phyloP scores from a whole-genome alignment of 2,888 invertebrate genomes.

The Coremacera marginata region DNA sequence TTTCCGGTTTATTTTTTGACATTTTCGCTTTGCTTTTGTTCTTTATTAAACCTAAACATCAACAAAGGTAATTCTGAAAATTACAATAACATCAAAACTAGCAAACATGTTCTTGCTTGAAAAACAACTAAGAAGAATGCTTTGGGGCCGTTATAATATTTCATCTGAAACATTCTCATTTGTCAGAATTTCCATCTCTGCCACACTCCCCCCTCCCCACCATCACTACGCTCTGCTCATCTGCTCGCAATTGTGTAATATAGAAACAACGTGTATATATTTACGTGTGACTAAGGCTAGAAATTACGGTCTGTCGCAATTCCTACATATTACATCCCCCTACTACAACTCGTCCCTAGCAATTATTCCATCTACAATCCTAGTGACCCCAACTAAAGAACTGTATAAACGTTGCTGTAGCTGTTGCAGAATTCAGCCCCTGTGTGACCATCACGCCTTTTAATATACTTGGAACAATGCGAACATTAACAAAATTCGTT shows the following conservation, averaged over 20 bases:
- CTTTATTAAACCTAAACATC: constrained; percentile 13
- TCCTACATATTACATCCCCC: constrained; percentile 38
- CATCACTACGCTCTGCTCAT: too few relatives aligned
- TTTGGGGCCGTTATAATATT: constrained; percentile 35
- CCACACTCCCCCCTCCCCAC: too few relatives aligned
- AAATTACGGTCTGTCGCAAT: constrained; percentile 57
- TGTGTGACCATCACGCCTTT: constrained; percentile 63
- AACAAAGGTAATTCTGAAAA: constrained; percentile 22
- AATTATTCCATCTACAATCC: background rate
- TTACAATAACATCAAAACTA: background rate
- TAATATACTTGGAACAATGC: constrained; percentile 64
- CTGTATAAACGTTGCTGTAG: constrained; percentile 24
- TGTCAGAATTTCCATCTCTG: constrained; percentile 30
- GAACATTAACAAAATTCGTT: constrained; percentile 66
- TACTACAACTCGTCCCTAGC: background rate
- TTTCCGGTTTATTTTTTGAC: background rate
- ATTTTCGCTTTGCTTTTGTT: too few relatives aligned
- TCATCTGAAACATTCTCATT: constrained; percentile 44
- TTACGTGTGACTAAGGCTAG: background rate
- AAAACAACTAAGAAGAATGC: constrained; percentile 4
- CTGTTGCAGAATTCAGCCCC: constrained; percentile 58
- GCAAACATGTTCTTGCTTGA: background rate
- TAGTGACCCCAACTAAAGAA: background rate
- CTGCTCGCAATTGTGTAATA: background rate
- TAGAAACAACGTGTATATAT: constrained; percentile 4